These are phyloP conservation scores for Oxytorus armatus DNA, from an alignment of 2,888 invertebrate genomes.

Conservation along the genomic window DNA sequence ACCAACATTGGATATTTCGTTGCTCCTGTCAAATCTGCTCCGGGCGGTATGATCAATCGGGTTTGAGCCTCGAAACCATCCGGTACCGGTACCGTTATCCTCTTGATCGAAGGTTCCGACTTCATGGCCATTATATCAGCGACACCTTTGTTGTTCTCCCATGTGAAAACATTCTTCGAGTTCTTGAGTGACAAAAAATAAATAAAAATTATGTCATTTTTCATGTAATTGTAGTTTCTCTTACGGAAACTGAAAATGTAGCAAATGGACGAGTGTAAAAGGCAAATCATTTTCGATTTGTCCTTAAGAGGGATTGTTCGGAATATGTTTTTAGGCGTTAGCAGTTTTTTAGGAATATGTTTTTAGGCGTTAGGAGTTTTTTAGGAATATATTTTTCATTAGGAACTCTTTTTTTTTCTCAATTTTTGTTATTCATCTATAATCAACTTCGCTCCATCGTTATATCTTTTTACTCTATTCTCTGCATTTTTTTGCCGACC, in stretches of 20 bases:
- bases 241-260: no score
- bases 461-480: conserved; percentile 14
- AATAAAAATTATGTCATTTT: background rate
- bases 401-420: no score
- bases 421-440: no score
- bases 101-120: conserved; percentile 87
- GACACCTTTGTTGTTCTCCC: conserved; percentile 89
- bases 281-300: no score
- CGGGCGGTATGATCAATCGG: conserved; percentile 90
- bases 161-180: conserved; percentile 84
- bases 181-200: conserved; percentile 74
- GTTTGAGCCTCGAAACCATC: conserved; percentile 91
- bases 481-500: conserved; percentile 7
- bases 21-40: conserved; percentile 88
- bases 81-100: conserved; percentile 88
- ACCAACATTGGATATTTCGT: conserved; percentile 93
- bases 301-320: no score
- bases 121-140: conserved; percentile 85
- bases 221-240: no score
- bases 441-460: no score
- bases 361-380: no score
- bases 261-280: conserved; percentile 1
- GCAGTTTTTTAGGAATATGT: no score
- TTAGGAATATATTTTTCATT: no score
- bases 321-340: no score